Base-by-base conservation (phyloP, 2,113 vertebrate genomes). In the Haliaeetus leucogaster region DNA sequence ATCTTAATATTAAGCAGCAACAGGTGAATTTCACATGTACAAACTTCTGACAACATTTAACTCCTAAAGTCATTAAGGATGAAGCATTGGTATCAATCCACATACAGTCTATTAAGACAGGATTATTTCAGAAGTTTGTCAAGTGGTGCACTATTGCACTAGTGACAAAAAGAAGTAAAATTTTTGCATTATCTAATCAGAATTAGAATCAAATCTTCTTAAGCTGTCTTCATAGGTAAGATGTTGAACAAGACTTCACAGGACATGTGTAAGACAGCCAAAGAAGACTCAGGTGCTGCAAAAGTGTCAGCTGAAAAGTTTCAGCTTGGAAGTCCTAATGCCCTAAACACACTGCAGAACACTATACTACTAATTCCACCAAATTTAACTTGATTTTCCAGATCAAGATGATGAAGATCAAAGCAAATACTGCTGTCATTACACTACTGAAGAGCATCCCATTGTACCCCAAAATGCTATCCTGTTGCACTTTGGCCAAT, bases 1-100 rank as follows among this genome's bases (percentile, higher is more conserved):
- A 84, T 95, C 91, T 93, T 91, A 94, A 86, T 82, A 90, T 92
- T 56, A 80, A 83, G 66, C 59, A 93, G 82, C 55, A 81, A 93
- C 40, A 63, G 18, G 58, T 84, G 59, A 90, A 63, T 83, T 89
- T 93, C 73, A 82, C 63, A 95, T 6, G 56, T 85, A 76, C 77
- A 84, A 92, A 84, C 90, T 95, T 92, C 73, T 76, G 89, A 77
- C 89, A 74, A 83, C 27, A 65, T 65, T 85, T 32, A 76, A 52
- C 16, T 82, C 16, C 36, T 79, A 5, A 86, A 81, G 42, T 40
- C 23, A 56, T 27, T 63, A 84, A 43, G 52, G 42, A 86, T 4
- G 7, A 88, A 81, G 17, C 29, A 91, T 7, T 29, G 32, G 18
- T 53, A 92, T 70, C 59, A 79, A 70, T n/a, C 20, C 47, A 86